phyloP scores from a whole-genome alignment of 2,888 invertebrate genomes.

The Oconnorella tubifera region DNA sequence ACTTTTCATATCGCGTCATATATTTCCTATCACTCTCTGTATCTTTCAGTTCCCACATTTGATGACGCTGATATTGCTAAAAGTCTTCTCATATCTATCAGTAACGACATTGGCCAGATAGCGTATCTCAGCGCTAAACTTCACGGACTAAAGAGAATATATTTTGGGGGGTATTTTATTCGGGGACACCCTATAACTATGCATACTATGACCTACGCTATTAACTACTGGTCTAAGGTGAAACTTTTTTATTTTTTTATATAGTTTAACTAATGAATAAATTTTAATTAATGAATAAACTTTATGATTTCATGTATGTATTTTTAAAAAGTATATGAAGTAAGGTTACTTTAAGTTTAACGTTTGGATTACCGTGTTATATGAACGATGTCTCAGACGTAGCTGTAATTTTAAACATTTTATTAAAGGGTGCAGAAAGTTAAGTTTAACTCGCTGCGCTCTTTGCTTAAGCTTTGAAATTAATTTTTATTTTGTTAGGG shows the following conservation, averaged over 20 bases:
- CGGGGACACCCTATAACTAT: conserved; percentile 69
- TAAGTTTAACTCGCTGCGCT: too few species aligned
- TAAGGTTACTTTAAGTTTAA: too few species aligned
- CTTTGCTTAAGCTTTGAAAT: too few species aligned
- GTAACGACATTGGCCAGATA: conserved; percentile 71
- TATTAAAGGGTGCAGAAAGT: too few species aligned
- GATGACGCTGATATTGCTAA: conserved; percentile 63
- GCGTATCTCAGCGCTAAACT: conserved; percentile 68
- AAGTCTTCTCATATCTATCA: conserved; percentile 66
- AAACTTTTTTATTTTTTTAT: neutral
- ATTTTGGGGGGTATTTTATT: conserved; percentile 70
- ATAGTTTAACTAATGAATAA: neutral
- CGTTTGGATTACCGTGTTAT: too few species aligned
- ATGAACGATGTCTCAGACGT: too few species aligned
- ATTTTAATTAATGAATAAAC: neutral
- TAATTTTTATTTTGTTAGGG: conserved; percentile 50
- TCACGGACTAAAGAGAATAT: conserved; percentile 64
- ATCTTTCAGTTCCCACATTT: conserved; percentile 26
- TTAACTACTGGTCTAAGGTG: conserved; percentile 68
- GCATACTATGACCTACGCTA: conserved; percentile 67
- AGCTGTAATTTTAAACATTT: too few species aligned
- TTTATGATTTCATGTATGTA: neutral
- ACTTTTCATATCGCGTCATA: too few species aligned
- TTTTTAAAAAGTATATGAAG: too few species aligned
- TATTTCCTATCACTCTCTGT: too few species aligned